These are phyloP conservation scores for Limnothrissa miodon DNA, from an alignment of 2,113 vertebrate species.

Conservation along the genomic window DNA sequence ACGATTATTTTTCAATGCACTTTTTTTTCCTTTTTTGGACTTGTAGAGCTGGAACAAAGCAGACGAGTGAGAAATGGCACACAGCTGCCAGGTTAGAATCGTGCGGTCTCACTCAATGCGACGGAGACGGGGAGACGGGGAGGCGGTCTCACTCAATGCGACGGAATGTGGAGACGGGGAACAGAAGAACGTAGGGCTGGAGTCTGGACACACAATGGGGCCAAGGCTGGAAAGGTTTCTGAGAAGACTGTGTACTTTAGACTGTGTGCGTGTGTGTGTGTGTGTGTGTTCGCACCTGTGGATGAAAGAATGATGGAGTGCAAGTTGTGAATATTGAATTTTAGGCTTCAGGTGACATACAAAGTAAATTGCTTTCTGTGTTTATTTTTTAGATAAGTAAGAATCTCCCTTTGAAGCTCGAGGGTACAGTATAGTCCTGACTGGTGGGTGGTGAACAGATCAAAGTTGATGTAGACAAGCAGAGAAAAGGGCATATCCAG, in stretches of 20 bases:
- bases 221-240: not conserved
- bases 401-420: not conserved
- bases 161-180: not conserved
- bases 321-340: not conserved
- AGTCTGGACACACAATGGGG: not conserved
- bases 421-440: too few relatives aligned
- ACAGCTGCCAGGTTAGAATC: not conserved
- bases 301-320: too few relatives aligned
- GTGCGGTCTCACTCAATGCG: not conserved
- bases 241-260: not conserved
- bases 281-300: not conserved
- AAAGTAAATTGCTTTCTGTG: not conserved
- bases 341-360: not conserved
- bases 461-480: constrained; percentile 26
- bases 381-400: not conserved
- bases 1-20: not conserved
- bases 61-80: not conserved
- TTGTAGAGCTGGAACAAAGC: not conserved
- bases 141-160: not conserved
- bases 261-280: not conserved
- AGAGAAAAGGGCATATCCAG: constrained; percentile 26
- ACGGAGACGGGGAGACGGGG: not conserved
- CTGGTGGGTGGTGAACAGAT: not conserved
- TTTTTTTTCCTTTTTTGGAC: not conserved
- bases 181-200: not conserved